Base-by-base conservation (phyloP, 1,140 invertebrate species). In the Drosophila murphyi region DNA sequence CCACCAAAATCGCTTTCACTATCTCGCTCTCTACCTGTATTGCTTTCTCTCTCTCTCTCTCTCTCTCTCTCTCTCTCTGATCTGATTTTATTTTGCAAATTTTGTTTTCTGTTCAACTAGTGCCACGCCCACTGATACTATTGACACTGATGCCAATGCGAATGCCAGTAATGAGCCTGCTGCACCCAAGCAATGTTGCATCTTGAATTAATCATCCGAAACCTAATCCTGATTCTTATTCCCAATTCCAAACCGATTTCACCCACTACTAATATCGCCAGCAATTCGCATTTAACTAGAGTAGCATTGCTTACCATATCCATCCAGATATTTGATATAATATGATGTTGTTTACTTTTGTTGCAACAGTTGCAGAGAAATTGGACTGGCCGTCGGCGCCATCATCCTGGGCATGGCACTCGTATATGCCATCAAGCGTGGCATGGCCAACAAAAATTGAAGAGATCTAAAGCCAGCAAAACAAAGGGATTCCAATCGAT, bases 331-430 rank as follows among this genome's bases (percentile, higher is more conserved):
- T 29, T 3, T 65, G 60, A 41, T 65, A 76, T 64, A 31, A 28
- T 37, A 7, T 51, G 8, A 7, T 31, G 5, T 37, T 20, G 5
- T 45, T 50, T 32, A 28, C 61, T 45, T 74, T 61, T 56, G 28
- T 77, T 54, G 61, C 63, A 88, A 65, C 80, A 93, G 91, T 64
- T 92, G 85, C 50, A 90, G 81, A 34, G 55, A 86, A 77, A 67
- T 87, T 89, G 80, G 93, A 87, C 63, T 93, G 78, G 91, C 89
- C 76, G 39, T 75, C 82, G 54, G 52, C 80, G 57, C 83, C 34
- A 68, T 93, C 29, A 39, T 93, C 4, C 68, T 93, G 35, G 93
- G 93, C 12, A 37, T 93, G 32, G 85, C 76, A 1, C 45, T 90
- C 7, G 70, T 91, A 45, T 90, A 85, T 72, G 55, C 72, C 29